Evolutionary conservation across 2,888 invertebrate species (phyloP).

Genomic region (Zelleria hepariella): DNA sequence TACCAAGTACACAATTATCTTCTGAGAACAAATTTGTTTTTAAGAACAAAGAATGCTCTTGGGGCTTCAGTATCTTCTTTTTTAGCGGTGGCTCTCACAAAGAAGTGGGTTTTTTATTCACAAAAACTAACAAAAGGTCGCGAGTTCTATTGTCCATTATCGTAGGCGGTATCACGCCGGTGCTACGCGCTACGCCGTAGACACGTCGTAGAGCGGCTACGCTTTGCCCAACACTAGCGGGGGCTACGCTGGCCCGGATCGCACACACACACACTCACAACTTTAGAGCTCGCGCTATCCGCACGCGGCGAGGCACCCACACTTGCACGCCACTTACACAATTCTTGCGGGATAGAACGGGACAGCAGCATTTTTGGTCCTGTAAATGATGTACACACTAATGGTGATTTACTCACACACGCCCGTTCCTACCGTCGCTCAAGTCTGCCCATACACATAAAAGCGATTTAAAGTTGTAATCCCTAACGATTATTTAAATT

Average conservation of each 20-base stretch:
- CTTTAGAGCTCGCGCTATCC: slow-evolving; percentile 34
- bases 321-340: slow-evolving; percentile 37
- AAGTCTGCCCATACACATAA: slow-evolving; percentile 46
- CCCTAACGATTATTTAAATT: slow-evolving; percentile 66
- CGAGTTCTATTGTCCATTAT: slow-evolving; percentile 49
- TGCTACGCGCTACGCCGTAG: slow-evolving; percentile 46
- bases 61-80: slow-evolving; percentile 38
- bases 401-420: slow-evolving; percentile 56
- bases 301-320: slow-evolving; percentile 36
- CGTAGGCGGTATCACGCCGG: slow-evolving; percentile 18
- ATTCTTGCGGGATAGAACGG: slow-evolving; percentile 47
- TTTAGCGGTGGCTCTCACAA: slow-evolving; percentile 45
- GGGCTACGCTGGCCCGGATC: slow-evolving; percentile 65
- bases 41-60: slow-evolving; percentile 31
- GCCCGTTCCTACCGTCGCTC: slow-evolving; percentile 26
- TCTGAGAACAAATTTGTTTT: slow-evolving; percentile 24
- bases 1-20: background rate
- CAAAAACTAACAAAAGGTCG: slow-evolving; percentile 60
- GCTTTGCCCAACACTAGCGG: slow-evolving; percentile 63
- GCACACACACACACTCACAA: slow-evolving; percentile 44
- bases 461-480: slow-evolving; percentile 67
- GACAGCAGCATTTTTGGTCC: slow-evolving; percentile 62
- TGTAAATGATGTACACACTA: slow-evolving; percentile 62
- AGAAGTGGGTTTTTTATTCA: slow-evolving; percentile 48
- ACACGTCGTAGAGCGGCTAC: slow-evolving; percentile 55